A percentile compares a stretch with the other conserved stretches of the same genome.
phyloP scores from a whole-genome alignment of 2,888 invertebrate species.

The Seira musarum region DNA sequence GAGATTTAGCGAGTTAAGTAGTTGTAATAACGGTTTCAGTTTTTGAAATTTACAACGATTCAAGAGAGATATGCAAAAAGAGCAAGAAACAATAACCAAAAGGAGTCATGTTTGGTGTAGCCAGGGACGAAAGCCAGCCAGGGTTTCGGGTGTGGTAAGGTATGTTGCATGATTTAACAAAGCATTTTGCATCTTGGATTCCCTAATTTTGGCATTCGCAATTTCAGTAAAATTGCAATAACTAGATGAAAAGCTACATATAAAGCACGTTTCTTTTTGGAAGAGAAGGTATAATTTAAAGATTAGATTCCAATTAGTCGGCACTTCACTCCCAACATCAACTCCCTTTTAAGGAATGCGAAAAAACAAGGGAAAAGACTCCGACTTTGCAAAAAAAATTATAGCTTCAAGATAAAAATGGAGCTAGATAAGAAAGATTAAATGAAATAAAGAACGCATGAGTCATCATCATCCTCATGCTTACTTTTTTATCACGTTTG shows the following conservation, averaged over 20 bases:
- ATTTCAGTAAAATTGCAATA: no score
- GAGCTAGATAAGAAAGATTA: neutral
- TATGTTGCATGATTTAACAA: neutral
- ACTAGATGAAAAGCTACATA: no score
- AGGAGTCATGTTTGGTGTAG: neutral
- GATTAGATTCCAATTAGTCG: conserved; percentile 47
- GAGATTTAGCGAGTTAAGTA: no score
- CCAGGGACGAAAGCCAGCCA: no score
- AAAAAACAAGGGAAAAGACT: no score
- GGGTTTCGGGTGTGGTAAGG: neutral
- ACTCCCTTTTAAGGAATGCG: neutral
- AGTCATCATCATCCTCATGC: neutral
- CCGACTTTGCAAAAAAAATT: no score
- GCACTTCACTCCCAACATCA: neutral
- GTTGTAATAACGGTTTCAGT: conserved; percentile 32
- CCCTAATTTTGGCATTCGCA: no score
- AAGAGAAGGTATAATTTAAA: conserved; percentile 12
- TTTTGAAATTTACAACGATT: conserved; percentile 24
- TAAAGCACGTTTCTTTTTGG: no score
- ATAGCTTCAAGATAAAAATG: neutral
- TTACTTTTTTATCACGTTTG: neutral
- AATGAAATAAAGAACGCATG: neutral
- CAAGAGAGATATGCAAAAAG: neutral
- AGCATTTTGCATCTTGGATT: neutral
- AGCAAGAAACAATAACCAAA: neutral